Base-by-base conservation (phyloP, 2,797 vertebrate genomes). In the Myioborus melanocephalus region DNA sequence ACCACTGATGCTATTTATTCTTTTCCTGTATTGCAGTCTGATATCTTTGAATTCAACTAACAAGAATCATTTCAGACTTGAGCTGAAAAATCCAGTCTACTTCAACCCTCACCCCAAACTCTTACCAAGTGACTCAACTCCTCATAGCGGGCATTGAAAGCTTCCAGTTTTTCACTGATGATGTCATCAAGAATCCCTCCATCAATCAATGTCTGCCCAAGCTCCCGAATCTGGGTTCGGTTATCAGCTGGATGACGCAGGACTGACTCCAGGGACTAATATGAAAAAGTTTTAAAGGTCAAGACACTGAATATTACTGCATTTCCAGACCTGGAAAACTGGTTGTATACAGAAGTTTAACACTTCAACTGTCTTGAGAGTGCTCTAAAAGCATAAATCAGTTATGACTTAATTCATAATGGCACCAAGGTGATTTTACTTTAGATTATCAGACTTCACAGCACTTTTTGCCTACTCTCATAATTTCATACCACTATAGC, bases 141-240 rank as follows among this genome's bases (percentile, higher is more conserved):
- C 53, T 99, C 99, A 8, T 99, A 99, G 79, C 98, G 98, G 16
- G 98, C 98, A 90, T 99, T 99, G 94, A 99, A 99, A 92, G 97
- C 97, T 97, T 99, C 99, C 84, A 99, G 94, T 95, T 99, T 99
- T 96, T 99, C 99, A 22, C 98, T 99, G 96, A 99, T 99, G 87
- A 99, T 99, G 81, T 99, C 99, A 93, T 99, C 99, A 39, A 99
- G 98, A 91, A 99, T 99, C 41, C 99, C 99, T 66, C 99, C 99
- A 28, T 99, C 99, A 78, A 99, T 99, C 96, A 99, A 95, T 2
- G 99, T 99, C 98, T 99, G 99, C 50, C 99, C 99, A 65, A 99
- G 98, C 95, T 99, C 99, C 83, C 99, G 98, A 97, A 99, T 99
- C 97, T 99, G 99, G 2, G 99, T 99, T 87, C 99, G 98, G 97